phyloP scores from a whole-genome alignment of 2,888 invertebrate genomes.

The Dryadula phaetusa region DNA sequence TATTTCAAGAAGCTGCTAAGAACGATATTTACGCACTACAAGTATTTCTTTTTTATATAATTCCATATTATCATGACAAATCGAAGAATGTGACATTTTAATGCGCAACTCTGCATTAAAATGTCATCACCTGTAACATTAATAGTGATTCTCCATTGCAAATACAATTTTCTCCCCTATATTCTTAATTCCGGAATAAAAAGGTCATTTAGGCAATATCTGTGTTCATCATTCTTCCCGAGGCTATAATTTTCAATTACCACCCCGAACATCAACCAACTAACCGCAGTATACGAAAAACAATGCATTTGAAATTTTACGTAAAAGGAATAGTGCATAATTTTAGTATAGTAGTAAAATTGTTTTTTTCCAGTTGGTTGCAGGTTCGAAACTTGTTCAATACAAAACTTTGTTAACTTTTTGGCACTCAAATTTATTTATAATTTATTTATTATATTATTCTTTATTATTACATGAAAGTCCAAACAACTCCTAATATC shows the following conservation, averaged over 20 bases:
- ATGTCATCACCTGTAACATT: neutral
- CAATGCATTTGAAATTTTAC: constrained; percentile 5
- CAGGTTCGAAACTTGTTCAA: neutral
- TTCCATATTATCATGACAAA: neutral
- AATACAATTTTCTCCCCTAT: constrained; percentile 6
- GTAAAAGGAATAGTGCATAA: neutral
- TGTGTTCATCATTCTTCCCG: constrained; percentile 31
- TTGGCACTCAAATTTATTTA: too few relatives aligned
- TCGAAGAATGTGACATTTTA: too few relatives aligned
- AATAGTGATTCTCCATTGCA: constrained; percentile 2
- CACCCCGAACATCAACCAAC: constrained; percentile 37
- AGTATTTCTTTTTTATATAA: neutral
- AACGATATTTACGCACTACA: too few relatives aligned
- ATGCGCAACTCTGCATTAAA: neutral
- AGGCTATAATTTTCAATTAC: constrained; percentile 43
- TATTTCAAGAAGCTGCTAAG: too few relatives aligned
- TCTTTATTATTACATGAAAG: too few relatives aligned
- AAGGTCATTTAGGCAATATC: constrained; percentile 25
- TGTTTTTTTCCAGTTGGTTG: neutral
- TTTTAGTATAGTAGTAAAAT: too few relatives aligned
- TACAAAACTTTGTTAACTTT: too few relatives aligned
- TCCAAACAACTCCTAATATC: too few relatives aligned
- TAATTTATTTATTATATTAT: too few relatives aligned
- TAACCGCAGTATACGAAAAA: constrained; percentile 16
- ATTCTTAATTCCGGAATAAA: constrained; percentile 20